Conservation (phyloP, 2,797 vertebrate species). For the Lophotriccus pileatus region DNA sequence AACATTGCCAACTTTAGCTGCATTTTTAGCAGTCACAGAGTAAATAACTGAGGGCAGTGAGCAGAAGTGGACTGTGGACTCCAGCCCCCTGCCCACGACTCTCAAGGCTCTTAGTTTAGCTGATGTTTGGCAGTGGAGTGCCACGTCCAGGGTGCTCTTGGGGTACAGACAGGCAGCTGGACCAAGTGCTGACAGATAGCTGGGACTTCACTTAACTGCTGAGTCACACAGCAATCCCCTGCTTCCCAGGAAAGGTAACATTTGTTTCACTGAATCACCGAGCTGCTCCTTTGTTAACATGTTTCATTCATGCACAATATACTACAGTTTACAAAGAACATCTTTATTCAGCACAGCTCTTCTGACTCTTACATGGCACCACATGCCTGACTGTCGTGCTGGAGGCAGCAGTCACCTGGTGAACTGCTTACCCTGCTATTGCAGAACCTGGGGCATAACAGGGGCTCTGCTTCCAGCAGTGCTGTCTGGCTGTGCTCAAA, state of each 20-base stretch:
- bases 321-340: background rate
- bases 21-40: background rate
- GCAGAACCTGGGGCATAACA: rapidly evolving
- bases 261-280: background rate
- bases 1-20: rapidly evolving
- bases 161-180: background rate
- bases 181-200: background rate
- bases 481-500: background rate
- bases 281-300: background rate
- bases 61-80: background rate
- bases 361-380: background rate
- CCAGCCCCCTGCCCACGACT: rapidly evolving
- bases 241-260: background rate
- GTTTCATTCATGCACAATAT: background rate
- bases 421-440: background rate
- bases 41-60: background rate
- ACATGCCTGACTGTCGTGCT: rapidly evolving
- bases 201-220: no score
- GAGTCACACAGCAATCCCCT: background rate
- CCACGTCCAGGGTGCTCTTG: rapidly evolving
- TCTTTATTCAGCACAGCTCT: background rate
- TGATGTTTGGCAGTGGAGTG: background rate
- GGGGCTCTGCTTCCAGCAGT: background rate
- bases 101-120: rapidly evolving
- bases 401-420: background rate